phyloP scores from a whole-genome alignment of 2,888 invertebrate genomes.

The Furcula furcula region DNA sequence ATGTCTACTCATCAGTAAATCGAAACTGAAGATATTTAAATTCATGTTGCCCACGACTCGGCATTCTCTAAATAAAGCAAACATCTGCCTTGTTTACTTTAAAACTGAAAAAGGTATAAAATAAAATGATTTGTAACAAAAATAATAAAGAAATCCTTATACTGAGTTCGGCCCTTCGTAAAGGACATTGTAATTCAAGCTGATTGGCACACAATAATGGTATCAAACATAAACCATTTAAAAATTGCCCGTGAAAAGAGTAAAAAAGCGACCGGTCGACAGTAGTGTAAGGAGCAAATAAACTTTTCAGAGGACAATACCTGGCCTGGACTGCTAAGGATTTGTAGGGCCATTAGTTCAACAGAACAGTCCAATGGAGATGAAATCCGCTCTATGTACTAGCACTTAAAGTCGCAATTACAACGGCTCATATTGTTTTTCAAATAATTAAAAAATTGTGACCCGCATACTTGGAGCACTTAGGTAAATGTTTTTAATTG shows the following conservation, averaged over 20 bases:
- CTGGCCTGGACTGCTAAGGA: slow-evolving; percentile 64
- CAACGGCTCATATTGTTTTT: slow-evolving; percentile 6
- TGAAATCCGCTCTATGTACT: slow-evolving; percentile 23
- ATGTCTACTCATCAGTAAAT: slow-evolving; percentile 36
- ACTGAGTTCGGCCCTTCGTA: slow-evolving; percentile 70
- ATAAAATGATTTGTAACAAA: slow-evolving; percentile 73
- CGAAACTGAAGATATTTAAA: slow-evolving; percentile 64
- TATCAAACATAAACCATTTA: slow-evolving; percentile 80
- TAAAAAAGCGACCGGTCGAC: slow-evolving; percentile 64
- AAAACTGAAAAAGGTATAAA: slow-evolving; percentile 62
- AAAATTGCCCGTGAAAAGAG: slow-evolving; percentile 78
- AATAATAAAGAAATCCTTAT: slow-evolving; percentile 68
- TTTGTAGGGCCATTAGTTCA: slow-evolving; percentile 77
- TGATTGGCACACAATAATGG: slow-evolving; percentile 82
- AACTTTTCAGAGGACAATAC: slow-evolving; percentile 70
- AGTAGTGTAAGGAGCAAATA: slow-evolving; percentile 70
- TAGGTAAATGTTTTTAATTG: slow-evolving; percentile 46
- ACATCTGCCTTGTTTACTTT: slow-evolving; percentile 66
- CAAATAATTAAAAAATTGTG: slow-evolving; percentile 62
- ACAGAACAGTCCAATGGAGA: slow-evolving; percentile 30
- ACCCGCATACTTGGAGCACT: slow-evolving; percentile 48
- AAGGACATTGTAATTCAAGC: slow-evolving; percentile 81
- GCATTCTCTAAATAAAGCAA: slow-evolving; percentile 71
- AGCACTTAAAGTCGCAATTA: slow-evolving; percentile 19
- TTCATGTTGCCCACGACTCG: slow-evolving; percentile 48